These are phyloP conservation scores for Corydoras sp. DNA, from an alignment of 2,113 vertebrate genomes.

Conservation along the genomic window DNA sequence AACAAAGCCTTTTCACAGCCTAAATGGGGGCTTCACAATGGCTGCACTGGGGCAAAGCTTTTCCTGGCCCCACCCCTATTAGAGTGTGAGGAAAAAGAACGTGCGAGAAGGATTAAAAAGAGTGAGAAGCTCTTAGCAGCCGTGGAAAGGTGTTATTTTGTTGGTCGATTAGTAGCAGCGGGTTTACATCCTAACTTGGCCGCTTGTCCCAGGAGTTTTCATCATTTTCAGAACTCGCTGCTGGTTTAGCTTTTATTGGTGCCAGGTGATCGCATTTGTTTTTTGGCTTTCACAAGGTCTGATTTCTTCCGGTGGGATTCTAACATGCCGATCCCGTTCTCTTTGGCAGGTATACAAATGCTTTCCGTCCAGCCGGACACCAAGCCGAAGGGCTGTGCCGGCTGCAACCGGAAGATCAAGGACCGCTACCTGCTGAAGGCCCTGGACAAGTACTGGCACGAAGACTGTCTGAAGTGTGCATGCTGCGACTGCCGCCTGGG, in stretches of 20 bases:
- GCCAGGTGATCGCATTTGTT: not conserved
- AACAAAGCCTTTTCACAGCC: constrained; percentile 64
- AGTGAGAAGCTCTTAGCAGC: constrained; percentile 44
- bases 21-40: constrained; percentile 60
- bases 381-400: constrained; percentile 99
- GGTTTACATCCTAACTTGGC: constrained; percentile 15
- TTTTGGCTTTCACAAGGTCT: too few relatives aligned
- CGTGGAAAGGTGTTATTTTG: constrained; percentile 43
- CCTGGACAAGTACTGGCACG: constrained; percentile 98
- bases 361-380: constrained; percentile 99
- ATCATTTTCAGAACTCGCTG: not conserved
- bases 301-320: not conserved
- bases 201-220: too few relatives aligned
- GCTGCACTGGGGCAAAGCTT: constrained; percentile 47
- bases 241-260: not conserved
- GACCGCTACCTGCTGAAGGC: constrained; percentile 96
- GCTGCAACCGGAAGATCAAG: constrained; percentile 99
- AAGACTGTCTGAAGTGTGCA: constrained; percentile 96
- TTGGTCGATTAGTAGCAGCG: constrained; percentile 2
- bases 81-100: constrained; percentile 38
- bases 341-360: constrained; percentile 92
- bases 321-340: not conserved
- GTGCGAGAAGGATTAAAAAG: constrained; percentile 34
- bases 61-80: constrained; percentile 50
- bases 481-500: constrained; percentile 96